Base-by-base conservation (phyloP, 2,797 vertebrate species). In the Hydrocynus forskahlii region DNA sequence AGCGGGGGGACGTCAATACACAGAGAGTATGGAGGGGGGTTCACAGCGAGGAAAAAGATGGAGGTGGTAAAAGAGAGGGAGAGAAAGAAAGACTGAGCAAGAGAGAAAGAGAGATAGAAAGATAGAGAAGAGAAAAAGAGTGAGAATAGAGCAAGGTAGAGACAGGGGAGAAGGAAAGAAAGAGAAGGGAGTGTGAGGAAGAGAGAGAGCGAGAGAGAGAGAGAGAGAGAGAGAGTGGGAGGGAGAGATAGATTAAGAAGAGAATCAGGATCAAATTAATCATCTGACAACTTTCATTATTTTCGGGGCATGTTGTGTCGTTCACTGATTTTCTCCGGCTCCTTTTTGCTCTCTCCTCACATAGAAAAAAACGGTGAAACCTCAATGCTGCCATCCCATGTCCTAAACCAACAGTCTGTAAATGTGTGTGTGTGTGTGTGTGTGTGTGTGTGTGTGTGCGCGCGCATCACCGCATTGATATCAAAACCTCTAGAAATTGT, bases 1-100 rank as follows among this genome's bases (percentile, higher is more conserved):
- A 62, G 80, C 86, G 10, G 59, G 87, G 84, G 14, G 81, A 75
- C 88, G 81, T 93, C 92, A 89, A 93, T 92, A 29, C 29, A 92
- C 55, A 21, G 86, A 64, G 25, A 66, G 86, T 74, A 13, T 16
- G 5, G 52, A 6, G 59, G 21, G 59, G 25, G 59, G 29, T n/a
- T n/a, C n/a, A n/a, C n/a, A n/a, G n/a, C n/a, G n/a, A n/a, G n/a
- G n/a, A n/a, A n/a, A n/a, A n/a, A n/a, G n/a, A n/a, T n/a, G n/a
- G n/a, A n/a, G n/a, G n/a, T n/a, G n/a, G n/a, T n/a, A n/a, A n/a
- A n/a, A 59, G n/a, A 7, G 55, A 21, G 55, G 19, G 50, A 72
- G 70, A 80, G 29, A 29, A 29, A 29, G 29, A 29, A 29, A 29
- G n/a, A n/a, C n/a, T n/a, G n/a, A n/a, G n/a, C n/a, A n/a, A n/a